These are phyloP conservation scores for Drosophila sucinea DNA, from an alignment of 1,140 invertebrate species.

Conservation along the genomic window DNA sequence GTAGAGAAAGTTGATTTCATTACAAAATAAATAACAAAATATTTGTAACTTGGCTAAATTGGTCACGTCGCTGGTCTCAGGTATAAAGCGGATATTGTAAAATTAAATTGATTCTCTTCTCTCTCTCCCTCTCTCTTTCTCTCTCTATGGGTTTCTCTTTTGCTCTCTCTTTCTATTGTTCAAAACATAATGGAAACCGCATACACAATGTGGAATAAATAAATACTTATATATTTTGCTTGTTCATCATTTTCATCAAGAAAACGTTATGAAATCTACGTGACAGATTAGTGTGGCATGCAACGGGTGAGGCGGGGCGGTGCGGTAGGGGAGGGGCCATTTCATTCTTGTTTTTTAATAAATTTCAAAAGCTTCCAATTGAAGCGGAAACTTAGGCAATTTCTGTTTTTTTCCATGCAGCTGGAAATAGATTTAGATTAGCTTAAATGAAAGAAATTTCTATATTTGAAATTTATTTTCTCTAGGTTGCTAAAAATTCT, in stretches of 20 bases:
- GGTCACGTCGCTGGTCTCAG: conserved; percentile 71
- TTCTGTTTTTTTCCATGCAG: background rate
- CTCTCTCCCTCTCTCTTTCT: conserved; percentile 1
- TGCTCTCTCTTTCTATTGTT: conserved; percentile 42
- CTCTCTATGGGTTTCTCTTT: conserved; percentile 30
- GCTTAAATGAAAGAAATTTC: background rate
- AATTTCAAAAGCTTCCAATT: conserved; percentile 39
- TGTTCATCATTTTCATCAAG: conserved; percentile 73
- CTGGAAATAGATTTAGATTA: conserved; percentile 10
- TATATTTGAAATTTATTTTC: too few species aligned
- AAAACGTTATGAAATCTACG: conserved; percentile 69
- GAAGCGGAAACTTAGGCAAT: conserved; percentile 1
- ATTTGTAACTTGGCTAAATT: conserved; percentile 77
- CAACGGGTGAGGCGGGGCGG: conserved; percentile 12
- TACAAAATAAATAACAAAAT: conserved; percentile 71
- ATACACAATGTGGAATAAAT: conserved; percentile 69
- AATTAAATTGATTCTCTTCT: conserved; percentile 72
- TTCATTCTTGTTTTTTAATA: conserved; percentile 41
- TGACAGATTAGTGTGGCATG: conserved; percentile 67
- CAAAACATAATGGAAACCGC: conserved; percentile 59
- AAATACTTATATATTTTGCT: conserved; percentile 63
- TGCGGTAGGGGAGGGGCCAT: background rate
- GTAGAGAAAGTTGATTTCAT: conserved; percentile 57
- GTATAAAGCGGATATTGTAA: conserved; percentile 81
- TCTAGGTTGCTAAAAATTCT: too few species aligned